Evolutionary conservation across 2,888 invertebrate genomes (phyloP).

Genomic region (Cryptus viduatorius): DNA sequence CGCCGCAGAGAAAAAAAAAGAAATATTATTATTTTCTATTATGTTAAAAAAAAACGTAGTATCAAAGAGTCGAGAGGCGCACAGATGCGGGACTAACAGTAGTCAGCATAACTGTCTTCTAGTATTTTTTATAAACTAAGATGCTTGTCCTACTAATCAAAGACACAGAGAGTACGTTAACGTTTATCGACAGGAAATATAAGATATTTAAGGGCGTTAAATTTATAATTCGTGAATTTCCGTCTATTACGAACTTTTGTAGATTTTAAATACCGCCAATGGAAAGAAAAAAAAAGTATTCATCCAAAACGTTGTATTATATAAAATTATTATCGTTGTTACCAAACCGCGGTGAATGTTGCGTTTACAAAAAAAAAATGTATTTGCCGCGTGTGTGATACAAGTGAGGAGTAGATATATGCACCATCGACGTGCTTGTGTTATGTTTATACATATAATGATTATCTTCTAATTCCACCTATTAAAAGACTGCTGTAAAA

Average conservation of each 20-base stretch:
- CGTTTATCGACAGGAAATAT: conserved; percentile 14
- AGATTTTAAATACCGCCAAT: conserved; percentile 10
- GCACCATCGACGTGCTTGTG: conserved; percentile 51
- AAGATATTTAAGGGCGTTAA: conserved; percentile 19
- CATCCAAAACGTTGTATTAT: conserved; percentile 67
- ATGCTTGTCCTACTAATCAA: conserved; percentile 12
- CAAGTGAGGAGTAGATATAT: conserved; percentile 62
- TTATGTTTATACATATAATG: conserved; percentile 51
- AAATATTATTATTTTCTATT: background rate
- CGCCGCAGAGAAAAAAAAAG: background rate
- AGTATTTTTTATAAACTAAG: conserved; percentile 20
- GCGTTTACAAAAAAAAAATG: conserved; percentile 32
- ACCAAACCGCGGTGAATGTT: conserved; percentile 61
- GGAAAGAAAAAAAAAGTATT: conserved; percentile 49
- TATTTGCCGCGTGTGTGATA: conserved; percentile 62
- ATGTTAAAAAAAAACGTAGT: background rate
- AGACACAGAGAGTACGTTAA: conserved; percentile 17
- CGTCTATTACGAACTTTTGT: background rate
- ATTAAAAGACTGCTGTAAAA: conserved; percentile 69
- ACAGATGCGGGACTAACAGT: background rate
- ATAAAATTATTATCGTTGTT: conserved; percentile 68
- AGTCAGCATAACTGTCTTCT: conserved; percentile 1
- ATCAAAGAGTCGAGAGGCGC: conserved; percentile 11
- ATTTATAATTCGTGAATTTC: conserved; percentile 12
- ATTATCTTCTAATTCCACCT: conserved; percentile 59